These are phyloP conservation scores for Perca fluviatilis DNA, from an alignment of 2,113 vertebrate genomes.

Conservation along the genomic window DNA sequence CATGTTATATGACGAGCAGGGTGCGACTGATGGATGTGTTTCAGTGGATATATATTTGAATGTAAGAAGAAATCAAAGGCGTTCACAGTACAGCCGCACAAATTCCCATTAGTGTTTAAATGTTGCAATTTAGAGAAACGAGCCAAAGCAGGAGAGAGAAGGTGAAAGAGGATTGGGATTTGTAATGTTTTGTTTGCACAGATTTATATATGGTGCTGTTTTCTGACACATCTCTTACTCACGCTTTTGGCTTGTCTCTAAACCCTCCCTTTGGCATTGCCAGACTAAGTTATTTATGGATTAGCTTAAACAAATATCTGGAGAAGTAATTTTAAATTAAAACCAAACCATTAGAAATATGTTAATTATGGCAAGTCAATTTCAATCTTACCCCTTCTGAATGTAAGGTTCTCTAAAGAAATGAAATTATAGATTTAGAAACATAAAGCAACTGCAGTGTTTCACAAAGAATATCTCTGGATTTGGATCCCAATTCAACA, in stretches of 20 bases:
- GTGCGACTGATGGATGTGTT: background rate
- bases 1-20: conserved; percentile 2
- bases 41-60: conserved; percentile 10
- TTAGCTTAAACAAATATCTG: too few species aligned
- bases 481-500: conserved; percentile 24
- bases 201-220: conserved; percentile 66
- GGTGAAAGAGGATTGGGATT: conserved; percentile 55
- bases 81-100: conserved; percentile 29
- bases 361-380: conserved; percentile 78
- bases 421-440: conserved; percentile 76
- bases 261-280: conserved; percentile 79
- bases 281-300: conserved; percentile 81
- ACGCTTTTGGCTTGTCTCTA: conserved; percentile 72
- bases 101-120: conserved; percentile 25
- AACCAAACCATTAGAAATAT: conserved; percentile 80
- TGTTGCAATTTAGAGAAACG: conserved; percentile 45
- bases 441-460: conserved; percentile 44
- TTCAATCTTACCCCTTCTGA: conserved; percentile 71
- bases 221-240: conserved; percentile 76
- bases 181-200: conserved; percentile 67
- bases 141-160: conserved; percentile 18
- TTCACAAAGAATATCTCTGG: conserved; percentile 27
- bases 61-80: conserved; percentile 18
- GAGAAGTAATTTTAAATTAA: too few species aligned
- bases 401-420: conserved; percentile 72